These are phyloP conservation scores for Tenthredo distinguenda DNA, from an alignment of 2,888 invertebrate species.

Conservation along the genomic window DNA sequence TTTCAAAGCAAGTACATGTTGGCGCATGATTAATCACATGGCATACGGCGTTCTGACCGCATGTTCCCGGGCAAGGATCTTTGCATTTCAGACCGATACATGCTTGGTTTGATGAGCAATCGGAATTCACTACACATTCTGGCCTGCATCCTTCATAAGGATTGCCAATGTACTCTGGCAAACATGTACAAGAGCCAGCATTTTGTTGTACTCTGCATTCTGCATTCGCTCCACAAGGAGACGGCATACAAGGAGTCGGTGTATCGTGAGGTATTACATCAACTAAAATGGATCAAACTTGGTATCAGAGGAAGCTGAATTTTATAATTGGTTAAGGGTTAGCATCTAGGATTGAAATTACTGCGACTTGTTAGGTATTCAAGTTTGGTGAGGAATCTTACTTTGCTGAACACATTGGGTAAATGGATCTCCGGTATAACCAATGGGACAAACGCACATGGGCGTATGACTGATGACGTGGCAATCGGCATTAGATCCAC, in stretches of 20 bases:
- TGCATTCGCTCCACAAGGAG: slow-evolving; percentile 89
- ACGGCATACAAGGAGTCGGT: slow-evolving; percentile 84
- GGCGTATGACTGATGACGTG: slow-evolving; percentile 79
- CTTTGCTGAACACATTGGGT: slow-evolving; percentile 80
- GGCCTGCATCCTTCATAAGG: slow-evolving; percentile 88
- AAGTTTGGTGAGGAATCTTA: slow-evolving; percentile 25
- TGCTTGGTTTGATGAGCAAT: slow-evolving; percentile 86
- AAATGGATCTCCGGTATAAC: slow-evolving; percentile 87
- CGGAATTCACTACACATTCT: slow-evolving; percentile 88
- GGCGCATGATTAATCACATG: slow-evolving; percentile 78
- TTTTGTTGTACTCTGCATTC: slow-evolving; percentile 85
- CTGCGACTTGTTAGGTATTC: not conserved
- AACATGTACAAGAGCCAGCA: slow-evolving; percentile 88
- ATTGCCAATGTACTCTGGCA: slow-evolving; percentile 85
- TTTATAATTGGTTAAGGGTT: not conserved
- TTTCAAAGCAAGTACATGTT: slow-evolving; percentile 76
- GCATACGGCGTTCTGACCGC: slow-evolving; percentile 81
- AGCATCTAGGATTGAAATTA: not conserved
- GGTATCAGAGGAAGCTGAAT: not conserved
- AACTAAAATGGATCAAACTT: slow-evolving; percentile 22
- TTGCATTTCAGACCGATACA: slow-evolving; percentile 89
- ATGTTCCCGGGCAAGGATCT: slow-evolving; percentile 88
- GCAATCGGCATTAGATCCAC: slow-evolving; percentile 84
- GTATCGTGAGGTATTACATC: slow-evolving; percentile 58
- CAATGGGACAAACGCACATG: slow-evolving; percentile 81